Conservation (phyloP, 2,888 invertebrate species). For the Endotricha flammealis region DNA sequence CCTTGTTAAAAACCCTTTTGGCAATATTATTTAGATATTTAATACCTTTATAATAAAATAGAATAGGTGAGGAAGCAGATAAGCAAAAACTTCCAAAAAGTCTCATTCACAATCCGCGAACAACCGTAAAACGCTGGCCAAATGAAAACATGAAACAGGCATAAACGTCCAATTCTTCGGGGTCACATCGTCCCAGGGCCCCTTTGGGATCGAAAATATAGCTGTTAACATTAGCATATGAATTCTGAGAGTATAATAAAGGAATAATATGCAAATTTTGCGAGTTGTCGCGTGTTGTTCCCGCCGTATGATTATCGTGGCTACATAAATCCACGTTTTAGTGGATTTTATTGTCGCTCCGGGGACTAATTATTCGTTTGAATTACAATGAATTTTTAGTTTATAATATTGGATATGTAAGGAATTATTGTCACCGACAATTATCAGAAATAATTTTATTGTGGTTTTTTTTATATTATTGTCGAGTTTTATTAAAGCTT, state of each 20-base stretch:
- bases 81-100: too few species aligned
- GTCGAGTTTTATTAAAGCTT: too few species aligned
- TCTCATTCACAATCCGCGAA: background rate
- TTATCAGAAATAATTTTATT: too few species aligned
- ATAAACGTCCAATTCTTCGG: conserved; percentile 43
- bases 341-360: background rate
- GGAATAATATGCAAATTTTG: conserved; percentile 68
- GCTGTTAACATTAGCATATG: conserved; percentile 57
- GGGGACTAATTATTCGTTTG: background rate
- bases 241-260: conserved; percentile 64
- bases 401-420: too few species aligned
- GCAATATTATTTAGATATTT: too few species aligned
- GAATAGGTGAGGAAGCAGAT: too few species aligned
- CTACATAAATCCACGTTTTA: background rate
- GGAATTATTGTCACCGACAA: too few species aligned
- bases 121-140: background rate
- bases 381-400: too few species aligned
- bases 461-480: too few species aligned
- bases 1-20: too few species aligned
- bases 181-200: conserved; percentile 37
- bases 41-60: too few species aligned
- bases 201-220: conserved; percentile 51
- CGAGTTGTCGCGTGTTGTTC: conserved; percentile 25
- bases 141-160: conserved; percentile 16
- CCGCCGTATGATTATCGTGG: conserved; percentile 1